Conservation (phyloP, 2,797 vertebrate genomes). For the Rallus crepitans region DNA sequence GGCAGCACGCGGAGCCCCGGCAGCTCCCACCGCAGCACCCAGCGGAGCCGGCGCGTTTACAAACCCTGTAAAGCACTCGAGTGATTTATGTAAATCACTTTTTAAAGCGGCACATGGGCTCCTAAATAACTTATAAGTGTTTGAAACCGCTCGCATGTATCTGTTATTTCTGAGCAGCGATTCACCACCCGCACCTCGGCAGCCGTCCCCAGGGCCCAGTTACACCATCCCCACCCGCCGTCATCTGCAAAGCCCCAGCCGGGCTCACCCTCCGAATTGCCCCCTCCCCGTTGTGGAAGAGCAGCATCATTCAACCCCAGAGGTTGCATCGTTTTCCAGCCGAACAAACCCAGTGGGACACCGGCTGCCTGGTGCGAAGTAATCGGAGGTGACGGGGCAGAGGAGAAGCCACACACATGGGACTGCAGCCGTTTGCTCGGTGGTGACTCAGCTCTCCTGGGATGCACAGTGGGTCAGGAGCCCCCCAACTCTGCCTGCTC, state of each 20-base stretch:
- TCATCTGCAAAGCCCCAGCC: rapidly evolving
- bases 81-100: slow-evolving; percentile 5
- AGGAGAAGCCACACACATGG: background rate
- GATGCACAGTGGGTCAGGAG: background rate
- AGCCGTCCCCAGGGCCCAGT: rapidly evolving
- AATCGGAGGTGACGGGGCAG: slow-evolving; percentile 27
- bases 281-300: background rate
- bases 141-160: background rate
- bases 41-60: background rate
- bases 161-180: background rate
- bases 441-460: background rate
- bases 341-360: background rate
- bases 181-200: background rate
- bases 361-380: background rate
- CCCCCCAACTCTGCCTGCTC: rapidly evolving
- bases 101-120: background rate
- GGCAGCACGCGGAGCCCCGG: rapidly evolving
- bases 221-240: background rate
- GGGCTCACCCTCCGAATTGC: rapidly evolving
- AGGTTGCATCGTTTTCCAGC: background rate
- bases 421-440: background rate
- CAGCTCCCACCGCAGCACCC: background rate
- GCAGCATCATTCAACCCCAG: background rate
- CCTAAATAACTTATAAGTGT: background rate
- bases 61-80: background rate